These are phyloP conservation scores for Limulus polyphemus DNA, from an alignment of 2,888 invertebrate genomes.

Conservation along the genomic window DNA sequence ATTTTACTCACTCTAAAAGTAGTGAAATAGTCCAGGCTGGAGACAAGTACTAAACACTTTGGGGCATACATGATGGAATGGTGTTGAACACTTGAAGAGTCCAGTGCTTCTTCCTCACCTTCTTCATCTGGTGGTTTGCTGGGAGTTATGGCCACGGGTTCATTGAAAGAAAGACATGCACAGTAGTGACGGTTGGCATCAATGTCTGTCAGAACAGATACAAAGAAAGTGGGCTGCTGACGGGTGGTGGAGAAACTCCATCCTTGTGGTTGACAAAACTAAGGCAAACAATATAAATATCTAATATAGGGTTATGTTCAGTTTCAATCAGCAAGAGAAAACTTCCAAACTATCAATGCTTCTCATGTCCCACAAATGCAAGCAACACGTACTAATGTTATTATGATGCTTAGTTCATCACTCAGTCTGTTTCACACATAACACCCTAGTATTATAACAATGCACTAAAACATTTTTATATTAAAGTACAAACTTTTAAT, in stretches of 20 bases:
- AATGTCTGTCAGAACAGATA: slow-evolving; percentile 91
- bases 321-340: too few species aligned
- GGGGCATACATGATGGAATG: slow-evolving; percentile 96
- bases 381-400: too few species aligned
- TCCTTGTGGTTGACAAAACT: slow-evolving; percentile 99
- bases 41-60: slow-evolving; percentile 90
- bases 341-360: too few species aligned
- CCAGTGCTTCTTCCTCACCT: slow-evolving; percentile 56
- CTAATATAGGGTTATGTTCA: too few species aligned
- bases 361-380: too few species aligned
- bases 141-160: slow-evolving; percentile 80
- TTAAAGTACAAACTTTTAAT: too few species aligned
- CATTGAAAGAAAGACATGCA: slow-evolving; percentile 92
- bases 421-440: too few species aligned
- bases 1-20: slow-evolving; percentile 67
- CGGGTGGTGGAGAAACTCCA: slow-evolving; percentile 85
- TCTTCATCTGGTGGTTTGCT: slow-evolving; percentile 87
- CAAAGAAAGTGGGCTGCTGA: slow-evolving; percentile 88
- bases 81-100: slow-evolving; percentile 47
- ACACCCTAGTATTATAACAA: too few species aligned
- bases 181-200: slow-evolving; percentile 94
- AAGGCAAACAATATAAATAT: slow-evolving; percentile 17
- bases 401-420: too few species aligned
- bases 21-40: slow-evolving; percentile 86
- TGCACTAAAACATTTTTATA: too few species aligned